These are phyloP conservation scores for Limanda limanda DNA, from an alignment of 2,113 vertebrate species.

Conservation along the genomic window DNA sequence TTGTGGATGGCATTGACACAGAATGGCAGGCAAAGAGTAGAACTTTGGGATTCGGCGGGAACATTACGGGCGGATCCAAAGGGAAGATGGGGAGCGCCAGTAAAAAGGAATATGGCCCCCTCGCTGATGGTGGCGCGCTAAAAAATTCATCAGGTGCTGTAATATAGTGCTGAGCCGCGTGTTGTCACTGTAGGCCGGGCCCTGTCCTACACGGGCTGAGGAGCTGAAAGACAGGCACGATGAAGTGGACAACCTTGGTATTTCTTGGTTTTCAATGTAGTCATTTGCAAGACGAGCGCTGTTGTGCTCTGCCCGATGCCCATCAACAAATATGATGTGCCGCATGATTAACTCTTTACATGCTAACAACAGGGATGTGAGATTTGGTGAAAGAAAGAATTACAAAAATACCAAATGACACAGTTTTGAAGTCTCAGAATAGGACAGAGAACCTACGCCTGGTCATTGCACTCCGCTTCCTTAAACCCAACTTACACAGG, in stretches of 20 bases:
- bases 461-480: slow-evolving; percentile 41
- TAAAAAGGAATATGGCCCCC: slow-evolving; percentile 60
- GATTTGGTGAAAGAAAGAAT: slow-evolving; percentile 1
- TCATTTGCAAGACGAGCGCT: slow-evolving; percentile 39
- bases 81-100: slow-evolving; percentile 42
- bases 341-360: too few species aligned
- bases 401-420: slow-evolving; percentile 32
- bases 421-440: slow-evolving; percentile 48
- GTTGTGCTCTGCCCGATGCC: slow-evolving; percentile 27
- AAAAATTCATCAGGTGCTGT: slow-evolving; percentile 75
- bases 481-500: slow-evolving; percentile 55
- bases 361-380: slow-evolving; percentile 1
- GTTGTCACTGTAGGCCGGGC: slow-evolving; percentile 52
- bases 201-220: slow-evolving; percentile 28
- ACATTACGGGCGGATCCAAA: slow-evolving; percentile 65
- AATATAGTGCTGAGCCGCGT: slow-evolving; percentile 64
- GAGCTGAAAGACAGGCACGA: slow-evolving; percentile 21
- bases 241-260: slow-evolving; percentile 5
- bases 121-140: slow-evolving; percentile 41
- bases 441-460: slow-evolving; percentile 48
- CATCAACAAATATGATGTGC: not conserved
- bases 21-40: slow-evolving; percentile 61
- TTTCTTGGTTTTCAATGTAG: slow-evolving; percentile 32
- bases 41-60: slow-evolving; percentile 65
- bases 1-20: slow-evolving; percentile 69